These are phyloP conservation scores for Zeugodacus cucurbitae DNA, from an alignment of 1,140 invertebrate genomes.

Conservation along the genomic window DNA sequence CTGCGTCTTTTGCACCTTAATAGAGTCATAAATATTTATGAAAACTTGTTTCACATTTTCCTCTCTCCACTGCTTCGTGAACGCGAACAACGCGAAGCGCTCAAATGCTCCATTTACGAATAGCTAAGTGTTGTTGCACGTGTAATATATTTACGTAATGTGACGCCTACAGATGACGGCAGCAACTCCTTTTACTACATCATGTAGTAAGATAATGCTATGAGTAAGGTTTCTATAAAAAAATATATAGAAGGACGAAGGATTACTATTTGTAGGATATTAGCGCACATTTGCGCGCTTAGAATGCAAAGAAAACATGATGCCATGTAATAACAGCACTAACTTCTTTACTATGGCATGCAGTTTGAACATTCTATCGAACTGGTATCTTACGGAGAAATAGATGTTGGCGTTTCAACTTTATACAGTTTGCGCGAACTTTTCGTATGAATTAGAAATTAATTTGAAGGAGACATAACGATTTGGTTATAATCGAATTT, in stretches of 20 bases:
- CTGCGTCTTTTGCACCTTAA: slow-evolving; percentile 19
- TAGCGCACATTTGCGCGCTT: not conserved
- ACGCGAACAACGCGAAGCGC: not conserved
- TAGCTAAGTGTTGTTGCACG: not conserved
- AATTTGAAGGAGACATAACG: no score
- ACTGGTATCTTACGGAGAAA: no score
- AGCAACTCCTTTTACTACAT: no score
- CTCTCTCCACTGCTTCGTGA: not conserved
- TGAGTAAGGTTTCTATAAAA: no score
- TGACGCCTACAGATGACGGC: not conserved
- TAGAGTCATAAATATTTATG: slow-evolving; percentile 42
- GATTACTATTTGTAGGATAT: not conserved
- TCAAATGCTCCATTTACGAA: not conserved
- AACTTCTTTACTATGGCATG: no score
- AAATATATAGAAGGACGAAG: not conserved
- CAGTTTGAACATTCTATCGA: no score
- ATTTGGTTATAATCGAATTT: no score
- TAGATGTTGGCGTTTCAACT: no score
- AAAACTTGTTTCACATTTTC: slow-evolving; percentile 29
- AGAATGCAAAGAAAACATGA: not conserved
- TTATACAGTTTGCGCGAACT: no score
- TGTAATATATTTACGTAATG: not conserved
- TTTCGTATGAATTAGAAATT: no score
- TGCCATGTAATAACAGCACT: not conserved
- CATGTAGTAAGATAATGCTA: no score